Evolutionary conservation across 2,113 vertebrate species (phyloP), one percentile per base, ranked within the genome.

Genomic region (Eonycteris spelaea): DNA sequence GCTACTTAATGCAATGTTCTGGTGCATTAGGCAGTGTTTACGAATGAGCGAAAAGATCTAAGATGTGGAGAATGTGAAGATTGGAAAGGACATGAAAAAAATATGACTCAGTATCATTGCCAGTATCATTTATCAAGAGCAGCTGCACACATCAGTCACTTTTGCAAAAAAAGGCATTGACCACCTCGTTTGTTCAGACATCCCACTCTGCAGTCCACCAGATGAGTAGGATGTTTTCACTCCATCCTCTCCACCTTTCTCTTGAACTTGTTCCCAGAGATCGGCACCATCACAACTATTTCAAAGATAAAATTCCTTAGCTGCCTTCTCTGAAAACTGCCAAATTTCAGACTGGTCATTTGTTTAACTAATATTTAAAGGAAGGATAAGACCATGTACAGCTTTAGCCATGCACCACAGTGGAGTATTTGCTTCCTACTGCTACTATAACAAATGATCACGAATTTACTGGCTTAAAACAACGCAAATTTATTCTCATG

Each of bases 31-130:
- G 71, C 71, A 94, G 10, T n/a, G 4, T 86, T 97, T 93, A 57
- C 38, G 97, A 97, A 95, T 90, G 63, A 97, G 87, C 89, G 68
- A 51, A 95, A 97, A 98, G 35, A 28, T 86, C 90, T 77, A 93
- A 93, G 40, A 83, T 73, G 1, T 87, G 13, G 82, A 89, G 79
- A 95, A 93, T 65, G 6, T 51, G 74, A 86, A 91, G 22, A 71
- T 45, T 68, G 90, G 61, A 93, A 97, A 97, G 13, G 19, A 90
- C 93, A 71, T 63, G 59, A 48, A 38, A 86, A 61, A 61, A 73
- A 57, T n/a, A 65, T 74, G 10, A 43, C 45, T 16, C 22, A 71
- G 73, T 74, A 53, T 89, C 51, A 38, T 51, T 94, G 24, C 15
- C 73, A 14, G 33, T 51, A 40, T 63, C 70, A 16, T 5, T 96